Percentiles rank a stretch among this genome's conserved stretches.
Conservation (phyloP, 2,888 invertebrate genomes). For the Rosalia funebris region DNA sequence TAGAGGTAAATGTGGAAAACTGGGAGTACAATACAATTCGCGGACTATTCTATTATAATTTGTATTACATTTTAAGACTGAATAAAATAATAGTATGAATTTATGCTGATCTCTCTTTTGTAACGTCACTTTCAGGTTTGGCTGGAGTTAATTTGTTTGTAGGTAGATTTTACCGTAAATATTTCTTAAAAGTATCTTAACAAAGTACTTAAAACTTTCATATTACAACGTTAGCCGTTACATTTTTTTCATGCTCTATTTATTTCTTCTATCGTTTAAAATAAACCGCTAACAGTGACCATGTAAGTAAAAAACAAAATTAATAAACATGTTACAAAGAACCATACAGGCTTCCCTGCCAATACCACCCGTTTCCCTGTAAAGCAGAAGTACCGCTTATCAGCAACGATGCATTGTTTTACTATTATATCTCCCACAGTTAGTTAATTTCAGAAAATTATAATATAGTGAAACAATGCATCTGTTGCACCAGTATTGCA, state of each 20-base stretch:
- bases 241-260: slow-evolving; percentile 1
- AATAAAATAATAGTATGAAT: neutral
- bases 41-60: no score
- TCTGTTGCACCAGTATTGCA: slow-evolving; percentile 12
- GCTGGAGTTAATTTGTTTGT: slow-evolving; percentile 10
- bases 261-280: slow-evolving; percentile 15
- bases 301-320: slow-evolving; percentile 41
- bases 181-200: neutral
- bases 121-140: slow-evolving; percentile 1
- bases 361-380: slow-evolving; percentile 26
- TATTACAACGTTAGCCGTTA: neutral
- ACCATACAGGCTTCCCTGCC: slow-evolving; percentile 44
- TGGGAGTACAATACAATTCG: no score
- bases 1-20: no score
- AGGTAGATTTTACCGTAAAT: slow-evolving; percentile 9
- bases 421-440: neutral
- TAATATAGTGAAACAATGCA: slow-evolving; percentile 8
- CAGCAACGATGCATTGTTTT: slow-evolving; percentile 40
- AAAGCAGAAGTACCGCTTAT: slow-evolving; percentile 59
- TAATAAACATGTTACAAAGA: slow-evolving; percentile 48
- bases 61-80: slow-evolving; percentile 12
- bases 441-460: no score
- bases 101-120: slow-evolving; percentile 6
- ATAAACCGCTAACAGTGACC: slow-evolving; percentile 26
- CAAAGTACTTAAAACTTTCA: neutral